phyloP scores from a whole-genome alignment of 2,888 invertebrate genomes.

The Phengaris alcon region DNA sequence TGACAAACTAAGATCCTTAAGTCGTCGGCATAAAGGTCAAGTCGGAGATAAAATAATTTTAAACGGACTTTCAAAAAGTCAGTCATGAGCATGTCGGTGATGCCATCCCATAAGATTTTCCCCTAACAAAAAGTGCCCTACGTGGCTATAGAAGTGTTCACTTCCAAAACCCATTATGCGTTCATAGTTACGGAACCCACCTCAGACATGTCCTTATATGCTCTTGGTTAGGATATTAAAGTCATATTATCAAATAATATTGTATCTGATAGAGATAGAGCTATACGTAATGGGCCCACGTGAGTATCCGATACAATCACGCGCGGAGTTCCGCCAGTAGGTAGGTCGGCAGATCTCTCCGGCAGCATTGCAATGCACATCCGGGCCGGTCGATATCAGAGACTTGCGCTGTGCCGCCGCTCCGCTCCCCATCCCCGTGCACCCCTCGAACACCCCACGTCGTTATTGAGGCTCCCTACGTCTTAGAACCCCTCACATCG shows the following conservation, averaged over 20 bases:
- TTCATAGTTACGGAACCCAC: no score
- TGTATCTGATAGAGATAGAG: neutral
- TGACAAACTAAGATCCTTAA: no score
- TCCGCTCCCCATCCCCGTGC: conserved; percentile 57
- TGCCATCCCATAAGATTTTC: no score
- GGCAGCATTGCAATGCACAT: conserved; percentile 70
- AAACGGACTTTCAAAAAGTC: no score
- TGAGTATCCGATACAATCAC: conserved; percentile 41
- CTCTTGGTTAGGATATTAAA: neutral
- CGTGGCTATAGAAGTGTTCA: no score
- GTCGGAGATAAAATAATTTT: no score
- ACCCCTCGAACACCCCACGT: conserved; percentile 54
- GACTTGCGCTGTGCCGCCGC: conserved; percentile 71
- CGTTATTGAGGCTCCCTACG: conserved; percentile 49
- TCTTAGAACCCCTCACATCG: conserved; percentile 58
- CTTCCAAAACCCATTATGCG: no score
- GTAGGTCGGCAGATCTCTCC: conserved; percentile 65
- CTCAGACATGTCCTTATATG: no score
- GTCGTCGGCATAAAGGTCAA: no score
- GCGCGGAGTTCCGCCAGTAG: conserved; percentile 55
- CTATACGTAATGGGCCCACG: neutral
- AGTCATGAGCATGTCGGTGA: no score
- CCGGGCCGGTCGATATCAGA: conserved; percentile 75
- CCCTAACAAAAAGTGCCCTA: no score
- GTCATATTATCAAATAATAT: neutral